Percentiles rank a stretch among this genome's conserved stretches.
Evolutionary conservation across 2,888 invertebrate species (phyloP).

Genomic region (Alsophila aescularia): DNA sequence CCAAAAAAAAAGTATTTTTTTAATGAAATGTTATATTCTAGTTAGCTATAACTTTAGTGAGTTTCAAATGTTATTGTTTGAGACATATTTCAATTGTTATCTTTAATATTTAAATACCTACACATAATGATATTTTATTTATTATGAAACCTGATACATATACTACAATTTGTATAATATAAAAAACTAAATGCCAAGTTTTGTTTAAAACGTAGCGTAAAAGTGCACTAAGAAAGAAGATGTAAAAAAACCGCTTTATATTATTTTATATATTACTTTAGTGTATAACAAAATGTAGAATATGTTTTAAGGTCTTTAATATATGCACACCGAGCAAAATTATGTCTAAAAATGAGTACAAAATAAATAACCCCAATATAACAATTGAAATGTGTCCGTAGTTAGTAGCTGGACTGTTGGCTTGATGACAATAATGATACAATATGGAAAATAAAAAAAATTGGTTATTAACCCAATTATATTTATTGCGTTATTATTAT

Average conservation of each 20-base stretch:
- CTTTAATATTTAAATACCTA: background rate
- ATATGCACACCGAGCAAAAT: background rate
- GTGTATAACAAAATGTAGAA: too few species aligned
- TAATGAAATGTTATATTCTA: conserved; percentile 42
- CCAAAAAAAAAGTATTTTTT: conserved; percentile 71
- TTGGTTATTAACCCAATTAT: too few species aligned
- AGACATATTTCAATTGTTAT: conserved; percentile 24
- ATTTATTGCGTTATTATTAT: too few species aligned
- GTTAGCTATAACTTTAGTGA: conserved; percentile 13
- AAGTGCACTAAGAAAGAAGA: too few species aligned
- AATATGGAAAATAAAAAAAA: background rate
- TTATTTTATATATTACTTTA: too few species aligned
- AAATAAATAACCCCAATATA: conserved; percentile 47
- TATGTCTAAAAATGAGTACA: conserved; percentile 62
- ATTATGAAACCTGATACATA: background rate
- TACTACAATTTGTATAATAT: background rate
- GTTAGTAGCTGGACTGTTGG: conserved; percentile 12
- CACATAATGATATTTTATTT: background rate
- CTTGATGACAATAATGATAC: conserved; percentile 25
- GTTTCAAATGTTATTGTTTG: conserved; percentile 15
- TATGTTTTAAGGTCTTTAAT: background rate
- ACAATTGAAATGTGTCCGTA: conserved; percentile 50
- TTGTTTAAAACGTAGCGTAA: too few species aligned
- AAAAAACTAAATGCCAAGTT: too few species aligned
- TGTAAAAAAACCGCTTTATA: too few species aligned